These are phyloP conservation scores for Harpegnathos saltator DNA, from an alignment of 1,140 invertebrate species.

Conservation along the genomic window DNA sequence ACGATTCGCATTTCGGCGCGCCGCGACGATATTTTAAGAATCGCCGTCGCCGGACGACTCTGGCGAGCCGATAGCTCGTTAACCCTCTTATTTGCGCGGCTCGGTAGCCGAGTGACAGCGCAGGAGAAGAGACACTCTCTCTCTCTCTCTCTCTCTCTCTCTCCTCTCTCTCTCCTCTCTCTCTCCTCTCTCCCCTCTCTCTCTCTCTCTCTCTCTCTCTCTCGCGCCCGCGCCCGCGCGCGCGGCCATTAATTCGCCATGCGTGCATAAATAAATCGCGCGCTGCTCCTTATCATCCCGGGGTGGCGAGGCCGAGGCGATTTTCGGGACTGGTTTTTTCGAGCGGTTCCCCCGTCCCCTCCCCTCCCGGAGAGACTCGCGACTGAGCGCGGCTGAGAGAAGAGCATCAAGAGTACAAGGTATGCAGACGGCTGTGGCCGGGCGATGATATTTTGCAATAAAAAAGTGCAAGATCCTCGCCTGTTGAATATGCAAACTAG, in stretches of 20 bases:
- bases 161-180: background rate
- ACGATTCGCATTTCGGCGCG: no score
- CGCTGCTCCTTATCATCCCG: constrained; percentile 26
- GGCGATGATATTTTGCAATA: constrained; percentile 43
- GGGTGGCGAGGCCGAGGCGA: constrained; percentile 33
- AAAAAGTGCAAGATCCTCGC: constrained; percentile 52
- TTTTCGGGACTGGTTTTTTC: constrained; percentile 66
- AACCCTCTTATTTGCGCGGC: constrained; percentile 33
- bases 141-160: background rate
- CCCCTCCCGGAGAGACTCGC: background rate
- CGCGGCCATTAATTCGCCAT: constrained; percentile 40
- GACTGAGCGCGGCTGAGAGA: constrained; percentile 24
- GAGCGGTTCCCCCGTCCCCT: background rate
- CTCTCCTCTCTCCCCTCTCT: background rate
- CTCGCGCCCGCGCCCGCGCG: no score
- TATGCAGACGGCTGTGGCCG: constrained; percentile 33
- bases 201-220: background rate
- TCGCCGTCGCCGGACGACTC: constrained; percentile 18
- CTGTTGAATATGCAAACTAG: constrained; percentile 70
- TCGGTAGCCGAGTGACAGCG: constrained; percentile 35
- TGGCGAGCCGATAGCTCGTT: constrained; percentile 37
- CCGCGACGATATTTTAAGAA: constrained; percentile 36
- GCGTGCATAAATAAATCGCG: constrained; percentile 57
- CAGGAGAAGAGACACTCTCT: background rate
- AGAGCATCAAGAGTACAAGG: constrained; percentile 22